phyloP scores from a whole-genome alignment of 2,888 invertebrate genomes.

The Hololepta plana region DNA sequence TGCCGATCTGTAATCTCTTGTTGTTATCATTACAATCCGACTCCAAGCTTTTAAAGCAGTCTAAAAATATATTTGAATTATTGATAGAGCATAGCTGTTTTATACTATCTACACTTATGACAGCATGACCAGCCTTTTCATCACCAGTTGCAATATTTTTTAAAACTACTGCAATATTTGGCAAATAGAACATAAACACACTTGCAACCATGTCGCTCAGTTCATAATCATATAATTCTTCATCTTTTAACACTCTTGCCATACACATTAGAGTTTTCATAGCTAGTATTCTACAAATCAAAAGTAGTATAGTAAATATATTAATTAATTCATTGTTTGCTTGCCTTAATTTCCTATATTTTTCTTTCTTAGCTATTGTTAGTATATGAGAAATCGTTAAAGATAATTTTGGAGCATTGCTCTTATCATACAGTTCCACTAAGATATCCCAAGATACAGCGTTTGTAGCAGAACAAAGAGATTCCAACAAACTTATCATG shows the following conservation, averaged over 20 bases:
- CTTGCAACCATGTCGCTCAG: constrained; percentile 34
- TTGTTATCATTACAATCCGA: constrained; percentile 26
- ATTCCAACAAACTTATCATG: too few species aligned
- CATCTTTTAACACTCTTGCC: constrained; percentile 37
- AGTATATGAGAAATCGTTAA: constrained; percentile 46
- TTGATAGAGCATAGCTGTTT: not conserved
- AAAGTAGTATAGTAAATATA: constrained; percentile 3
- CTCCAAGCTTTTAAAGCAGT: constrained; percentile 28
- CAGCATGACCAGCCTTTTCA: constrained; percentile 40
- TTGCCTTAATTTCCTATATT: constrained; percentile 43
- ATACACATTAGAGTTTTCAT: constrained; percentile 43
- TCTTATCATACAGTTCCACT: constrained; percentile 33
- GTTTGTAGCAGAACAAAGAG: too few species aligned
- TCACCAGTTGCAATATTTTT: constrained; percentile 36
- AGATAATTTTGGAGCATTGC: constrained; percentile 39
- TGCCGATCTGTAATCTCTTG: constrained; percentile 24
- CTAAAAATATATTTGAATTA: constrained; percentile 16
- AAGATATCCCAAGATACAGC: constrained; percentile 33
- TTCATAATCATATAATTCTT: constrained; percentile 33
- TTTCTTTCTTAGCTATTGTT: constrained; percentile 47
- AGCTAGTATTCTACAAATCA: constrained; percentile 26
- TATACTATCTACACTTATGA: constrained; percentile 1
- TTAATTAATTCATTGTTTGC: constrained; percentile 6
- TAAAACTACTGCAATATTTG: constrained; percentile 41
- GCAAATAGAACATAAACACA: constrained; percentile 40